Base-by-base conservation (phyloP, 1,140 invertebrate species). In the Nasonia vitripennis region DNA sequence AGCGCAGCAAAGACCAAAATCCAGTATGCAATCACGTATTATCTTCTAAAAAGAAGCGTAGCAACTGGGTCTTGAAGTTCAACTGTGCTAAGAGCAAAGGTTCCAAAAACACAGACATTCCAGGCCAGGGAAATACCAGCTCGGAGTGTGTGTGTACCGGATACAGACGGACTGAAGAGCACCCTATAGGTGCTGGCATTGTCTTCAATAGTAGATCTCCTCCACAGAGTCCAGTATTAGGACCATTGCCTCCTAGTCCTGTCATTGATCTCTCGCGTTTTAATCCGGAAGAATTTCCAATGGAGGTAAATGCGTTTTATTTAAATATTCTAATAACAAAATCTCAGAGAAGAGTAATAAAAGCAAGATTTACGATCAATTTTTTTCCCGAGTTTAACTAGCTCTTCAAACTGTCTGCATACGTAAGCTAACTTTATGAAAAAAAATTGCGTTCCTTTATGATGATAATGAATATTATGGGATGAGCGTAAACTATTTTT, bases 141-240 rank as follows among this genome's bases (percentile, higher is more conserved):
- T 89, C 93, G n/a, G 90, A 95, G 88, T 96, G 95, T 88, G 93
- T 95, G 81, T 96, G 95, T 88, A 95, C 95, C 11, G 94, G 95
- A 55, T 95, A 95, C 87, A 92, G 94, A 84, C 92, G 94, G 85
- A 95, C 94, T 0, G 94, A 95, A 84, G 94, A 95, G 34, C 94
- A 95, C 85, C 92, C 93, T 85, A 91, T 94, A 85, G 93, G 93
- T 23, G 92, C 94, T 81, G 93, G 93, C 78, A 91, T 94, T 27
- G 91, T 94, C n/a, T 94, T 94, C 86, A 93, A 94, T 81, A 92
- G 92, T 85, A 86, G 89, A 85, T 92, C 91, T 45, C 91, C 90
- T 78, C 91, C 91, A 10, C 90, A 92, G 80, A 91, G 91, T 88
- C 91, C 91, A 68, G 77, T 91, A 77, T 88, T 92, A 17, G 91